Conservation (phyloP, 2,113 vertebrate genomes). For the Hemiprocne comata region DNA sequence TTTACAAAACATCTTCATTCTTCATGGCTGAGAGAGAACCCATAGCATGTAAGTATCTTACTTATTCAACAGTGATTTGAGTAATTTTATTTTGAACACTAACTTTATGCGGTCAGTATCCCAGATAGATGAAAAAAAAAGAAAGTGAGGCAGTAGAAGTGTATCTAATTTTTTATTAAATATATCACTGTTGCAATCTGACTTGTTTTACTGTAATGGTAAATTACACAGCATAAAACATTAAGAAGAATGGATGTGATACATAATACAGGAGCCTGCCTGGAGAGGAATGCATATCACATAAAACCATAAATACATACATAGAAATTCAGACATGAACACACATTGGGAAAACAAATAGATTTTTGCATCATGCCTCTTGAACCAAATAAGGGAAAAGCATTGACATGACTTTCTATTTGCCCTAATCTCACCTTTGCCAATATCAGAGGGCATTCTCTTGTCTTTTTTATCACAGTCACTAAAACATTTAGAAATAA, state of each 20-base stretch:
- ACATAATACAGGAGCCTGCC: slow-evolving; percentile 57
- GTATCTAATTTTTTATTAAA: slow-evolving; percentile 68
- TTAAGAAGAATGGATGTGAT: slow-evolving; percentile 56
- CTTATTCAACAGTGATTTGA: slow-evolving; percentile 61
- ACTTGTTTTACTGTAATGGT: slow-evolving; percentile 35
- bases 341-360: background rate
- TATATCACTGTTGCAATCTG: slow-evolving; percentile 42
- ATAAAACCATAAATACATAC: slow-evolving; percentile 32
- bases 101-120: slow-evolving; percentile 37
- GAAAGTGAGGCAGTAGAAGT: slow-evolving; percentile 35
- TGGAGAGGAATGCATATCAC: slow-evolving; percentile 30
- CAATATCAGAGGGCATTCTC: background rate
- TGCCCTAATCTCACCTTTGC: background rate
- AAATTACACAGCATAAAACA: slow-evolving; percentile 63
- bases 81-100: slow-evolving; percentile 67
- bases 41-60: background rate
- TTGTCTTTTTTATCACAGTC: background rate
- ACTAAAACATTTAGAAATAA: background rate
- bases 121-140: background rate
- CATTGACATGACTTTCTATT: background rate
- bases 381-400: background rate
- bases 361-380: background rate
- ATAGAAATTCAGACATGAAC: background rate
- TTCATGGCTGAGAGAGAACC: slow-evolving; percentile 43
- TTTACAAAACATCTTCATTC: slow-evolving; percentile 64